Conservation (phyloP, 1,140 invertebrate species). For the Cherax destructor region DNA sequence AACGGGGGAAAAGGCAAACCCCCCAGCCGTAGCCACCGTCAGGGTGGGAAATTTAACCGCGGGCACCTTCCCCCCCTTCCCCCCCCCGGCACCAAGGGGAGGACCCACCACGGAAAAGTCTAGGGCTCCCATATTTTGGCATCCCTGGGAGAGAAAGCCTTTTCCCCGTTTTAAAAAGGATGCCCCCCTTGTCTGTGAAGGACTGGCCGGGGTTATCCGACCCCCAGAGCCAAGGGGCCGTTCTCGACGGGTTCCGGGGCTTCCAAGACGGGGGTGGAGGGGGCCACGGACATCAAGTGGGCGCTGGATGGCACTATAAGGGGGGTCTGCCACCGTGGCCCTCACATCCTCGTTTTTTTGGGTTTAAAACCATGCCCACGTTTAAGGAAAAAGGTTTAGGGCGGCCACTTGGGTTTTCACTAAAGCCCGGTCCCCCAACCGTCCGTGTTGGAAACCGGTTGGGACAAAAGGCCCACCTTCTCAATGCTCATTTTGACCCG, state of each 20-base stretch:
- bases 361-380: constrained; percentile 25
- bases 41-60: constrained; percentile 78
- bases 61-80: neutral
- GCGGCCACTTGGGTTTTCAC: constrained; percentile 43
- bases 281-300: neutral
- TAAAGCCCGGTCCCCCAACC: constrained; percentile 25
- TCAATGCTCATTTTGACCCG: constrained; percentile 12
- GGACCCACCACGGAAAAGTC: neutral
- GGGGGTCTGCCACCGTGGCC: constrained; percentile 30
- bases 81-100: neutral
- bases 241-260: neutral
- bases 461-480: constrained; percentile 53
- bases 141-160: neutral
- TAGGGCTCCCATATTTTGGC: neutral
- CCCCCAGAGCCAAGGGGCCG: neutral
- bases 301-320: neutral
- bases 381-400: constrained; percentile 5
- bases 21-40: constrained; percentile 90
- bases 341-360: constrained; percentile 30
- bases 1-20: constrained; percentile 85
- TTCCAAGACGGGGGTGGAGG: constrained; percentile 25
- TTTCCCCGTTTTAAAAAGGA: constrained; percentile 59
- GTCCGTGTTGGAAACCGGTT: constrained; percentile 22
- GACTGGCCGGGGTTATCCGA: constrained; percentile 7
- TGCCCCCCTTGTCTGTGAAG: constrained; percentile 14